A percentile compares a stretch with the other conserved stretches of the same genome.
Evolutionary conservation across 2,888 invertebrate species (phyloP).

Genomic region (Dicyrtomina minuta): DNA sequence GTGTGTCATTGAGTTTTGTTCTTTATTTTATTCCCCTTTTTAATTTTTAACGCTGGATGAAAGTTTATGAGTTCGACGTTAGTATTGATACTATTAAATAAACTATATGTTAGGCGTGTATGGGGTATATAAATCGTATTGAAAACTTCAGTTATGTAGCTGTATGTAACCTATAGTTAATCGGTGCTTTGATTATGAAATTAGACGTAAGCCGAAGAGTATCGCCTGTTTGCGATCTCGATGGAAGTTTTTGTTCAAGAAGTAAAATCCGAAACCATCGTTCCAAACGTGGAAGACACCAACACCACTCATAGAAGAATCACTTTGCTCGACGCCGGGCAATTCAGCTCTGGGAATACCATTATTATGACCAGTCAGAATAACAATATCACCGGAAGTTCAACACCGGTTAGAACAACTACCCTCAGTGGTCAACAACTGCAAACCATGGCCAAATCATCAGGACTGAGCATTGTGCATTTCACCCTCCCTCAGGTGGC

Average conservation of each 20-base stretch:
- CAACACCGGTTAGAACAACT: slow-evolving; percentile 48
- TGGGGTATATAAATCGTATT: no score
- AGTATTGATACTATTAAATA: no score
- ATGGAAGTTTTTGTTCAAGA: slow-evolving; percentile 53
- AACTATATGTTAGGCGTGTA: no score
- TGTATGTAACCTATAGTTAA: neutral
- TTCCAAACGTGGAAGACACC: slow-evolving; percentile 20
- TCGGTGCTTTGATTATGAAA: neutral
- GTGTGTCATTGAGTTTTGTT: no score
- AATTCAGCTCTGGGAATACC: neutral
- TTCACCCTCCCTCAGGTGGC: slow-evolving; percentile 67
- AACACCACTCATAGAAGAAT: slow-evolving; percentile 19
- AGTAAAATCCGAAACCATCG: slow-evolving; percentile 45
- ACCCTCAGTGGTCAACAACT: slow-evolving; percentile 50
- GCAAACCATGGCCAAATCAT: slow-evolving; percentile 56
- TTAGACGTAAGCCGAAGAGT: slow-evolving; percentile 23
- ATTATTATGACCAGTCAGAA: slow-evolving; percentile 24
- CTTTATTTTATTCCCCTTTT: no score
- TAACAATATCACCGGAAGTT: slow-evolving; percentile 23
- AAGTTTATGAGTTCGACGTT: no score
- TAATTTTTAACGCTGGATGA: no score
- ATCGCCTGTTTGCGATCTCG: slow-evolving; percentile 45
- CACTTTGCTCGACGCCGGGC: slow-evolving; percentile 13
- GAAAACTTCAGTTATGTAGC: neutral
- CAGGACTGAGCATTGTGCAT: slow-evolving; percentile 79